Conservation (phyloP, 2,888 invertebrate genomes). For the Chymomyza fuscimana region DNA sequence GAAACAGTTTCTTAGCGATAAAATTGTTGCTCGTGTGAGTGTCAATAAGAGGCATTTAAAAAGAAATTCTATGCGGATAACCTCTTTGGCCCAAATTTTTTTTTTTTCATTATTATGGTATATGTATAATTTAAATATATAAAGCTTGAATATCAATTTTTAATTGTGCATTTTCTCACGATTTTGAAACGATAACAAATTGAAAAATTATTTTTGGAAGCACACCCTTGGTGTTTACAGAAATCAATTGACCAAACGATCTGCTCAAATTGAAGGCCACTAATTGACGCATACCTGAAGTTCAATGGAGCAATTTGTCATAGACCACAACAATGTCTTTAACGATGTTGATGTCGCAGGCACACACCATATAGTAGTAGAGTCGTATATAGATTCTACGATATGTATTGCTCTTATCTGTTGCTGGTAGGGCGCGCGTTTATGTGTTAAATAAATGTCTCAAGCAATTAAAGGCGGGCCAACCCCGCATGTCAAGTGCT, state of each 20-base stretch:
- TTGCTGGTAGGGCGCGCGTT: background rate
- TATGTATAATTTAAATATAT: background rate
- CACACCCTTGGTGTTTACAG: constrained; percentile 3
- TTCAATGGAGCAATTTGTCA: constrained; percentile 43
- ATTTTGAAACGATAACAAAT: constrained; percentile 50
- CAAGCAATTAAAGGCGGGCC: constrained; percentile 64
- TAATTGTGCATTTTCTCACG: constrained; percentile 69
- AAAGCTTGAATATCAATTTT: constrained; percentile 52
- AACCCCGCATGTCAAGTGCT: constrained; percentile 68
- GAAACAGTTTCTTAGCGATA: constrained; percentile 32
- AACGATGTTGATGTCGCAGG: background rate
- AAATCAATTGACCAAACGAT: constrained; percentile 28
- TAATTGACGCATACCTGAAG: constrained; percentile 17
- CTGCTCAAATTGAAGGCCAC: constrained; percentile 39
- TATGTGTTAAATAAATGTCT: constrained; percentile 18
- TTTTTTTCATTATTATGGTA: constrained; percentile 25
- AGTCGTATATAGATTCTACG: background rate
- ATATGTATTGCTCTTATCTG: background rate
- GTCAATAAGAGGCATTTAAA: constrained; percentile 37
- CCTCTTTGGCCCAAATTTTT: constrained; percentile 50
- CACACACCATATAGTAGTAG: background rate
- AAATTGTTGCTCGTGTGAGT: constrained; percentile 22
- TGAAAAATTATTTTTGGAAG: constrained; percentile 20
- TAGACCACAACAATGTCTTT: background rate
- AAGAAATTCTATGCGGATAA: constrained; percentile 65